Percentiles rank a stretch among this genome's conserved stretches.
Conservation (phyloP, 1,140 invertebrate genomes). For the Ctenoplectra terminalis region DNA sequence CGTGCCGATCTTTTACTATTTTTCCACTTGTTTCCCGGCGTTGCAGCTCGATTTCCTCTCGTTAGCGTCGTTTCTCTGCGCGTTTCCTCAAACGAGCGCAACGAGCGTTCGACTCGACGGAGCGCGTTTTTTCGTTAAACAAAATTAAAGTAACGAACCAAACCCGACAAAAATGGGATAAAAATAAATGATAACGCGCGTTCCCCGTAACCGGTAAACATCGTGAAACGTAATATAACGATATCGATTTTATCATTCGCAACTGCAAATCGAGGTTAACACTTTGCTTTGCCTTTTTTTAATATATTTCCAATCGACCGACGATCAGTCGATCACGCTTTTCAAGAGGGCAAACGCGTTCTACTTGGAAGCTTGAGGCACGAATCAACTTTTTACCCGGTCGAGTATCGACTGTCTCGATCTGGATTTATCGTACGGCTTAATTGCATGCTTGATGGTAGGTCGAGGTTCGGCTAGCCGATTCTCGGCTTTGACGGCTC, state of each 20-base stretch:
- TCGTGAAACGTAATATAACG: neutral
- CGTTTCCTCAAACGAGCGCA: constrained; percentile 2
- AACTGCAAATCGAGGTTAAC: too few relatives aligned
- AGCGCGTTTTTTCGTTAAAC: constrained; percentile 26
- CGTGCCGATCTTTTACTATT: constrained; percentile 28
- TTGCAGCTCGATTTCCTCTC: constrained; percentile 13
- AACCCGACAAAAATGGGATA: neutral
- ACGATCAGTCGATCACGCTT: neutral
- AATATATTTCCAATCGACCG: constrained; percentile 19
- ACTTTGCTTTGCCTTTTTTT: neutral
- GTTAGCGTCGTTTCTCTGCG: constrained; percentile 20
- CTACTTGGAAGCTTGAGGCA: constrained; percentile 46
- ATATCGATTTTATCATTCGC: neutral
- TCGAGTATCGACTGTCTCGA: constrained; percentile 62
- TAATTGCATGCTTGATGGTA: constrained; percentile 64
- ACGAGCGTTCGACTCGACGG: constrained; percentile 12
- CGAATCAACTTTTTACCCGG: constrained; percentile 55
- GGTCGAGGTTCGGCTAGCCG: neutral
- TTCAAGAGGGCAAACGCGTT: neutral
- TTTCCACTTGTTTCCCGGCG: constrained; percentile 6
- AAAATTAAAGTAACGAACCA: constrained; percentile 28
- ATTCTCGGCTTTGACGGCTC: constrained; percentile 1
- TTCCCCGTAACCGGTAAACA: neutral
- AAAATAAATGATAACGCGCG: neutral
- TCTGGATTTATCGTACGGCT: constrained; percentile 65